phyloP scores from a whole-genome alignment of 2,113 vertebrate genomes.

The Galbula dea region DNA sequence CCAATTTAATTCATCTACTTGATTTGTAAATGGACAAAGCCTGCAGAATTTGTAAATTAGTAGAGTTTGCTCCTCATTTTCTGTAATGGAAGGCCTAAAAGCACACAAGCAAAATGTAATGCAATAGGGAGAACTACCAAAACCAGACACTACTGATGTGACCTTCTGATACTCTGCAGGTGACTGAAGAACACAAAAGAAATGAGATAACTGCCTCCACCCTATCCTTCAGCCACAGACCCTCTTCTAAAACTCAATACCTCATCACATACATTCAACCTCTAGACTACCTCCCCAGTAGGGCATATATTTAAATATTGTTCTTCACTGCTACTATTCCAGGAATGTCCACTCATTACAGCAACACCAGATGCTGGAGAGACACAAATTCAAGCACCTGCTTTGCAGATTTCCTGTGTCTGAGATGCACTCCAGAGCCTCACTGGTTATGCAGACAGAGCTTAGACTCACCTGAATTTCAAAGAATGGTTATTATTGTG shows the following conservation, averaged over 20 bases:
- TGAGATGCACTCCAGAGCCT: neutral
- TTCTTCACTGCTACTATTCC: neutral
- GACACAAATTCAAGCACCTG: neutral
- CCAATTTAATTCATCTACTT: neutral
- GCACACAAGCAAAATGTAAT: neutral
- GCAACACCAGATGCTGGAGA: neutral
- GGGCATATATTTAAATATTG: neutral
- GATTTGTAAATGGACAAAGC: neutral
- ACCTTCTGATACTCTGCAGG: neutral
- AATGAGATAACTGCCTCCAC: neutral
- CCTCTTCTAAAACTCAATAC: neutral
- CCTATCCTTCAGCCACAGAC: neutral
- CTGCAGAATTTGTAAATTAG: neutral
- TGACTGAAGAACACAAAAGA: neutral
- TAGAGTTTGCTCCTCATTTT: neutral
- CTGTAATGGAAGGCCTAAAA: neutral
- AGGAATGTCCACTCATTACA: fast-evolving
- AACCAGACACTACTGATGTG: neutral
- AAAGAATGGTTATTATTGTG: neutral
- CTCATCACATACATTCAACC: neutral
- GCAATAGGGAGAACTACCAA: neutral
- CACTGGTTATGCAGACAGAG: neutral
- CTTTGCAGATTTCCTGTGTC: neutral
- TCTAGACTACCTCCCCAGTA: neutral
- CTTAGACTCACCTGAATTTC: neutral